phyloP scores from a whole-genome alignment of 2,797 vertebrate genomes.

The Microctenopoma stevenorrisi region DNA sequence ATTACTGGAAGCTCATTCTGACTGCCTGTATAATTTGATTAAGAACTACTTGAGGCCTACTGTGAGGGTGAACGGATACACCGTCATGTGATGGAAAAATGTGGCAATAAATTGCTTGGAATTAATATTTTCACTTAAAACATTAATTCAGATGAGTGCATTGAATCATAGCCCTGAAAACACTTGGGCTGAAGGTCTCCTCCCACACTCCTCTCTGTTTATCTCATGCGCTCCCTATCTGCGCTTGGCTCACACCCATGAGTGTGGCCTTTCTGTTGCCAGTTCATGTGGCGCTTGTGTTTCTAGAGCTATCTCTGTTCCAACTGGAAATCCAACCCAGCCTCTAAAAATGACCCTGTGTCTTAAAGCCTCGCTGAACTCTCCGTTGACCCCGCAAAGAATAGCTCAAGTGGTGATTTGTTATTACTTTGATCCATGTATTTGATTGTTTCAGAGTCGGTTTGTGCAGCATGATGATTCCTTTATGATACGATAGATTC shows the following conservation, averaged over 20 bases:
- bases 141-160: conserved; percentile 72
- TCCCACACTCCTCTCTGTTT: conserved; percentile 60
- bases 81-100: conserved; percentile 73
- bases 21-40: conserved; percentile 82
- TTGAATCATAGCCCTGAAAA: conserved; percentile 61
- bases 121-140: conserved; percentile 83
- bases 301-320: conserved; percentile 74
- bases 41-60: conserved; percentile 80
- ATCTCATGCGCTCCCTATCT: conserved; percentile 45
- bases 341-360: conserved; percentile 76
- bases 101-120: conserved; percentile 81
- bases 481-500: not conserved
- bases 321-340: conserved; percentile 73
- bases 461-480: not conserved
- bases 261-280: conserved; percentile 76
- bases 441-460: not conserved
- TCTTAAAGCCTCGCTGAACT: conserved; percentile 51
- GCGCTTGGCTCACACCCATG: conserved; percentile 55
- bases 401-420: not conserved
- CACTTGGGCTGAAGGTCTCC: conserved; percentile 53
- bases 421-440: not conserved
- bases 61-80: conserved; percentile 79
- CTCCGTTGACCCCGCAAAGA: not conserved
- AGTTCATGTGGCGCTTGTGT: conserved; percentile 72
- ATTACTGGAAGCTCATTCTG: conserved; percentile 80